These are phyloP conservation scores for Taxidea taxus DNA, from an alignment of 2,113 vertebrate species.

Conservation along the genomic window DNA sequence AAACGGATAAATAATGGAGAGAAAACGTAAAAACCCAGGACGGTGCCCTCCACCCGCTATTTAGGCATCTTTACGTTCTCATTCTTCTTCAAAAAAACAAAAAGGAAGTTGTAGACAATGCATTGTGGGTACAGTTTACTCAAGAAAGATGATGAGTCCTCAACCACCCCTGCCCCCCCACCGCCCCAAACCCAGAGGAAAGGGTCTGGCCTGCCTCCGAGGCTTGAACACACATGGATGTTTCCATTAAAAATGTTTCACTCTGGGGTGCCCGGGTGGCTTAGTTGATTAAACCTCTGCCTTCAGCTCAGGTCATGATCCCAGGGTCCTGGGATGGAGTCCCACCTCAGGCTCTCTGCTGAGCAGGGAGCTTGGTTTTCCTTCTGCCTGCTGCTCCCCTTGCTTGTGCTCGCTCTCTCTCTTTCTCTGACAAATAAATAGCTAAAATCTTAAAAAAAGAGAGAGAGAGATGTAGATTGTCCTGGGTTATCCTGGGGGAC, in stretches of 20 bases:
- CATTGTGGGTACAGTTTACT: accelerated
- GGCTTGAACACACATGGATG: accelerated
- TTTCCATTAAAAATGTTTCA: accelerated
- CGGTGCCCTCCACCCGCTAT: not conserved
- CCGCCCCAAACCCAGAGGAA: accelerated
- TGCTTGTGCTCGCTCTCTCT: too few relatives aligned
- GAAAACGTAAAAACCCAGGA: not conserved
- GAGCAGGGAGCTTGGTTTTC: too few relatives aligned
- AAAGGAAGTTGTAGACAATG: accelerated
- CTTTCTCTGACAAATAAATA: too few relatives aligned
- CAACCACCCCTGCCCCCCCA: accelerated
- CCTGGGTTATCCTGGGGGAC: not conserved
- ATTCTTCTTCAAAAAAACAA: not conserved
- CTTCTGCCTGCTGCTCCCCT: too few relatives aligned
- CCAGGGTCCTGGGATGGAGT: too few relatives aligned
- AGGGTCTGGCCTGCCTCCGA: not conserved
- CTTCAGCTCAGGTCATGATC: too few relatives aligned
- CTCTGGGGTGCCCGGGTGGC: too few relatives aligned
- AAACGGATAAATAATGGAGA: not conserved
- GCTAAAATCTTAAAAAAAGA: too few relatives aligned
- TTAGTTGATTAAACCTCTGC: too few relatives aligned
- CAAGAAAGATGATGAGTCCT: accelerated
- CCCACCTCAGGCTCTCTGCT: too few relatives aligned
- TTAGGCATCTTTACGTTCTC: not conserved
- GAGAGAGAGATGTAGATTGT: not conserved